phyloP scores from a whole-genome alignment of 64 coral and sea anemone species.

The Hydrozoanthus tunicans region DNA sequence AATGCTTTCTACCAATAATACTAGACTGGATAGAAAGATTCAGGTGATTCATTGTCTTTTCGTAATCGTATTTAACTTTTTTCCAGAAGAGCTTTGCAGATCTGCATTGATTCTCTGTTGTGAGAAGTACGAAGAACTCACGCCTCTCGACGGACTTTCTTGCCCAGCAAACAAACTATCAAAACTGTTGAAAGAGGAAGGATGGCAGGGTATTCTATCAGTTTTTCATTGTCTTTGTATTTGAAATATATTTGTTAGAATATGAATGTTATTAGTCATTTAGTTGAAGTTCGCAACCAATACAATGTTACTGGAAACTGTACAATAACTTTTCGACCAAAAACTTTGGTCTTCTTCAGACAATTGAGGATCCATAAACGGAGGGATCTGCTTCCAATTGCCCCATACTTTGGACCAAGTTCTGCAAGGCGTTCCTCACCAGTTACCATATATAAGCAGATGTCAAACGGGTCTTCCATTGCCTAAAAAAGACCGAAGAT shows the following conservation, averaged over 20 bases:
- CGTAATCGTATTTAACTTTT: not conserved
- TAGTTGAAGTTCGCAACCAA: not conserved
- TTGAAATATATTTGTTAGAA: not conserved
- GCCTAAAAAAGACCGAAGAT: too few species aligned
- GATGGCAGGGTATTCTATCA: constrained; percentile 27
- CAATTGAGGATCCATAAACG: too few species aligned
- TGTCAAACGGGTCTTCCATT: too few species aligned
- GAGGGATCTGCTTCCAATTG: too few species aligned
- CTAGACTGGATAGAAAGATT: not conserved
- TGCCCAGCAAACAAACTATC: constrained; percentile 10
- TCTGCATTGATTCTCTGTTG: constrained; percentile 35
- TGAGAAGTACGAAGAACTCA: constrained; percentile 25
- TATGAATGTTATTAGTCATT: not conserved
- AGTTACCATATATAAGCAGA: too few species aligned
- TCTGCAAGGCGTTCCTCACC: too few species aligned
- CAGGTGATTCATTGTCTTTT: not conserved
- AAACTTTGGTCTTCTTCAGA: too few species aligned
- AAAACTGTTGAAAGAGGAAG: constrained; percentile 9
- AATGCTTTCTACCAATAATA: not conserved
- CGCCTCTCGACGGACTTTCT: not conserved
- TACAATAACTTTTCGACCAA: too few species aligned
- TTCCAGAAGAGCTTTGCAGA: constrained; percentile 18
- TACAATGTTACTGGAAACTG: too few species aligned
- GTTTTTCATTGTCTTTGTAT: not conserved
- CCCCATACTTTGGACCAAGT: too few species aligned